Evolutionary conservation across 2,797 vertebrate genomes (phyloP).

Genomic region (Onychomys leucogaster): DNA sequence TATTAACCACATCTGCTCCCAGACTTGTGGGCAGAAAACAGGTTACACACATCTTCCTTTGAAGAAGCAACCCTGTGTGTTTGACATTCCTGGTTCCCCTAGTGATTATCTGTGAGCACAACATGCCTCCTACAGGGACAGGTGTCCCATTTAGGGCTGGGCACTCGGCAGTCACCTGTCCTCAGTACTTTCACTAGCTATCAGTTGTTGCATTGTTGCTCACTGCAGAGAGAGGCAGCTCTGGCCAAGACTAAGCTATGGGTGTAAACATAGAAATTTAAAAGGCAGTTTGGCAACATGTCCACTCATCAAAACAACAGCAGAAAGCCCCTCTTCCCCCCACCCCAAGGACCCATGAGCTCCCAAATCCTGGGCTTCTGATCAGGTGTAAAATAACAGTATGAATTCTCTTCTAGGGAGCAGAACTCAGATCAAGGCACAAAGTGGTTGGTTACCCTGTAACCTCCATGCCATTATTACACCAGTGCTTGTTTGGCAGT

Average conservation of each 20-base stretch:
- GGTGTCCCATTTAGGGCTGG: neutral
- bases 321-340: too few species aligned
- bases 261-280: neutral
- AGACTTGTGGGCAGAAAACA: neutral
- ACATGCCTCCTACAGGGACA: neutral
- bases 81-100: neutral
- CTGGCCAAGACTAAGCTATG: neutral
- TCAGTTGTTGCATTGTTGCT: neutral
- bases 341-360: neutral
- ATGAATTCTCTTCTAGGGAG: neutral
- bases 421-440: neutral
- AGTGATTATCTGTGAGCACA: neutral
- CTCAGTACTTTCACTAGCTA: neutral
- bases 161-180: neutral
- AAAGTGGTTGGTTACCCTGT: neutral
- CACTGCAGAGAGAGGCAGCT: neutral
- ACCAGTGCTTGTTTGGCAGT: neutral
- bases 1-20: neutral
- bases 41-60: neutral
- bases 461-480: neutral
- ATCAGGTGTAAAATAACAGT: neutral
- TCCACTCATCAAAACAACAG: neutral
- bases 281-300: neutral
- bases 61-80: neutral
- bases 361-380: neutral